Conservation (phyloP, 2,113 vertebrate species). For the Leptodactylus fuscus region DNA sequence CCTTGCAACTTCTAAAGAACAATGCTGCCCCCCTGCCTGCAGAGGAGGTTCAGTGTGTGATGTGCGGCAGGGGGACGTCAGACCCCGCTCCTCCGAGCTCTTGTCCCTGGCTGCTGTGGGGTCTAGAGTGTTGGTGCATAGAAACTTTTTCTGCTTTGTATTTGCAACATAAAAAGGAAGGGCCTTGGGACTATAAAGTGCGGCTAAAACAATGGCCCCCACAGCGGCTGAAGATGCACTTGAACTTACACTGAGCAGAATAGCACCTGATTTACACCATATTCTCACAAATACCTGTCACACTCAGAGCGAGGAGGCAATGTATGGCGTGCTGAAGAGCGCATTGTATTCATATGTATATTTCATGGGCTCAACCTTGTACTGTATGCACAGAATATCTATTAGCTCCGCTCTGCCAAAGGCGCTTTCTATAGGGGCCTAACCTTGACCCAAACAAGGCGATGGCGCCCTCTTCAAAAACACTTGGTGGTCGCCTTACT, state of each 20-base stretch:
- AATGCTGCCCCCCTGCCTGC: not conserved
- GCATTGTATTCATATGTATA: slow-evolving; percentile 39
- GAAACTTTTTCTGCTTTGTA: slow-evolving; percentile 30
- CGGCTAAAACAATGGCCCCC: slow-evolving; percentile 36
- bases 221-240: not conserved
- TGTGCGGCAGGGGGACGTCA: not conserved
- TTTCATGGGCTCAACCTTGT: slow-evolving; percentile 15
- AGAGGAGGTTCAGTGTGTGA: not conserved
- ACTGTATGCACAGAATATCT: not conserved
- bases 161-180: slow-evolving; percentile 33
- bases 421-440: slow-evolving; percentile 24
- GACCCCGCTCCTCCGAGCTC: not conserved
- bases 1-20: not conserved
- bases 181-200: slow-evolving; percentile 48
- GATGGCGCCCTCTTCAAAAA: not conserved
- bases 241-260: slow-evolving; percentile 23
- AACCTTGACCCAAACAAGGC: slow-evolving; percentile 11
- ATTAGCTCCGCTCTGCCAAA: slow-evolving; percentile 13
- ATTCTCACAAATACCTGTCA: slow-evolving; percentile 22
- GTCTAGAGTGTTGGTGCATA: not conserved
- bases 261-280: slow-evolving; percentile 7
- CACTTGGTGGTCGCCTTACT: not conserved
- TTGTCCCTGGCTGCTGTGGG: not conserved
- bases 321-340: not conserved
- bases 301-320: no score